Percentiles rank a stretch among this genome's conserved stretches.
Conservation (phyloP, 2,888 invertebrate species). For the Linnaemya tessellans region DNA sequence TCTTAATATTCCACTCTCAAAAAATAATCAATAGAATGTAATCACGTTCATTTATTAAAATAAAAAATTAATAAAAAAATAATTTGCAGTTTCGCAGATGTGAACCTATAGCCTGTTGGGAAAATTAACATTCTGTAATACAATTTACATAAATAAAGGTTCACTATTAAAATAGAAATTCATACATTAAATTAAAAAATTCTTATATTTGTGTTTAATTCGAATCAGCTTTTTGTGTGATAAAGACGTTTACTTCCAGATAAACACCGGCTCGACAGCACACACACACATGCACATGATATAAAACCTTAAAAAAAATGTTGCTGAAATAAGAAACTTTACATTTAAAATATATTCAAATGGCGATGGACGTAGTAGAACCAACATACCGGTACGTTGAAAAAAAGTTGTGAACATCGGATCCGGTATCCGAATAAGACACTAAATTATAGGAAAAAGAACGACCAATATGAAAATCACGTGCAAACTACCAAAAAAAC, state of each 20-base stretch:
- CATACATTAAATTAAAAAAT: no score
- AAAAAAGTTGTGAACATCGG: not conserved
- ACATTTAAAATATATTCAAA: conserved; percentile 48
- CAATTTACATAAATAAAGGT: no score
- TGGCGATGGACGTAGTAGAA: conserved; percentile 18
- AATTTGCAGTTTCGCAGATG: no score
- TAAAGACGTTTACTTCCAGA: no score
- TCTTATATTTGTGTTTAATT: not conserved
- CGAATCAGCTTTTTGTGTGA: no score
- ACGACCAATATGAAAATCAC: conserved; percentile 61
- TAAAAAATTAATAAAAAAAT: no score
- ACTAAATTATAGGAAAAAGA: conserved; percentile 31
- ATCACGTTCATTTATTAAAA: no score
- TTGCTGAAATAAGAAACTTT: conserved; percentile 32
- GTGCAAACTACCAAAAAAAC: conserved; percentile 63
- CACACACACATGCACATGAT: not conserved
- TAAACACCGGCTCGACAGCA: conserved; percentile 47
- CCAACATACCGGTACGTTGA: conserved; percentile 16
- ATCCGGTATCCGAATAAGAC: conserved; percentile 6
- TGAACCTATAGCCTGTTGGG: no score
- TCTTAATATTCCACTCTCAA: no score
- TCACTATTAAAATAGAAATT: no score
- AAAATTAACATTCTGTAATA: no score
- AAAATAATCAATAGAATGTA: no score
- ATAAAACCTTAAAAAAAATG: not conserved